Evolutionary conservation across 2,797 vertebrate species (phyloP).

Genomic region (Enteromius treurensis): DNA sequence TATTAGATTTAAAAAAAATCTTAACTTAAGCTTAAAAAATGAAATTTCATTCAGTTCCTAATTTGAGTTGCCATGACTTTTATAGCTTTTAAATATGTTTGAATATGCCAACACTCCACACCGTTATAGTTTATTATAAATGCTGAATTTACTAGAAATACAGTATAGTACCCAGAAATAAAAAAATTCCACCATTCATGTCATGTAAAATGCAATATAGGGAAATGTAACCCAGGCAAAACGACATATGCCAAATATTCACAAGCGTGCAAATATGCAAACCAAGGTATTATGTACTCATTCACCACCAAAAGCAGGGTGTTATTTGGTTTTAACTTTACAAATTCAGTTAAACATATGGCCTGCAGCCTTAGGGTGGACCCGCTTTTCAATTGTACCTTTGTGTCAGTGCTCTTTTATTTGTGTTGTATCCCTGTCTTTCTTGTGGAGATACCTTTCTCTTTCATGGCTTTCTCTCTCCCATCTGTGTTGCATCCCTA

Average conservation of each 20-base stretch:
- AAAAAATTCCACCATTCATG: background rate
- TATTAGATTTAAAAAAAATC: background rate
- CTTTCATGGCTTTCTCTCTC: slow-evolving; percentile 15
- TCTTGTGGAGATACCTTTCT: slow-evolving; percentile 26
- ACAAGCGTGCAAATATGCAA: background rate
- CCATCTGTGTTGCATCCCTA: slow-evolving; percentile 38
- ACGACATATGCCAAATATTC: slow-evolving; percentile 20
- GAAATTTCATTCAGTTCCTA: background rate
- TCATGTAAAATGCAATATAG: background rate
- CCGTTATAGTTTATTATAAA: background rate
- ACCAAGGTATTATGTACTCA: slow-evolving; percentile 34
- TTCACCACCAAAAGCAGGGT: slow-evolving; percentile 10
- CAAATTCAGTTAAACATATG: slow-evolving; percentile 36
- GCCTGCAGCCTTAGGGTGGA: slow-evolving; percentile 38
- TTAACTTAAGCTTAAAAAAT: background rate
- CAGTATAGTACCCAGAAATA: background rate
- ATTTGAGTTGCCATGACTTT: background rate
- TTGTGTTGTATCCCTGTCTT: slow-evolving; percentile 28
- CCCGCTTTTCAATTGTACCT: slow-evolving; percentile 32
- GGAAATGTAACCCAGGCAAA: background rate
- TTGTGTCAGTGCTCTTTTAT: slow-evolving; percentile 42
- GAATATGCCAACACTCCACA: background rate
- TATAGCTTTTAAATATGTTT: background rate
- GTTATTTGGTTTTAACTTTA: slow-evolving; percentile 28
- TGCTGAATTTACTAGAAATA: background rate